Percentiles rank a stretch among this genome's conserved stretches.
Conservation (phyloP, 2,113 vertebrate genomes). For the Oostethus manadensis region DNA sequence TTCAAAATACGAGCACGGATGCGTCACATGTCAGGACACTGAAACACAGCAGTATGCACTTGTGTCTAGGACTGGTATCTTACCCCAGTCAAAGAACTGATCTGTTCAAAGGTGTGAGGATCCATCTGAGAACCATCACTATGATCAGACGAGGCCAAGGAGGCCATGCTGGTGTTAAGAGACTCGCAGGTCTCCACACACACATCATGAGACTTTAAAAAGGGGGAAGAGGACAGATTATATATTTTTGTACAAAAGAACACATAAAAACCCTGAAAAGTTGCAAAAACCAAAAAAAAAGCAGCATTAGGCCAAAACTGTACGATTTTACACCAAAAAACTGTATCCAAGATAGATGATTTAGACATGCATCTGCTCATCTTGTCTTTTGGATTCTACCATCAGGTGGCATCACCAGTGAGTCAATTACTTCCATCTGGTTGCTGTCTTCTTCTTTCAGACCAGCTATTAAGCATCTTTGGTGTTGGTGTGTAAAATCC, state of each 20-base stretch:
- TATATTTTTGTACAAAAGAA: constrained; percentile 12
- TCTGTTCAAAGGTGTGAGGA: constrained; percentile 40
- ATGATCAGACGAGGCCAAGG: constrained; percentile 46
- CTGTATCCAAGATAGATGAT: too few species aligned
- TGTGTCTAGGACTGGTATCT: constrained; percentile 28
- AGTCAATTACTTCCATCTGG: too few species aligned
- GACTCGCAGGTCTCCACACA: constrained; percentile 59
- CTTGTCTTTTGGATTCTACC: too few species aligned
- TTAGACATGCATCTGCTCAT: too few species aligned
- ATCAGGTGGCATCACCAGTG: too few species aligned
- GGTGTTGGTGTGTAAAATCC: too few species aligned
- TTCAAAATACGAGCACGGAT: constrained; percentile 6
- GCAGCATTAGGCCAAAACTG: not conserved
- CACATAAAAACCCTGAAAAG: not conserved
- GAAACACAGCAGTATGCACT: constrained; percentile 27
- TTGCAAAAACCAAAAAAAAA: not conserved
- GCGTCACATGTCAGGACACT: constrained; percentile 10
- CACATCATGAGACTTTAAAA: constrained; percentile 40
- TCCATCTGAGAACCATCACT: constrained; percentile 41
- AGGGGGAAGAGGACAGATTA: constrained; percentile 26
- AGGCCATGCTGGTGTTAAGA: constrained; percentile 51
- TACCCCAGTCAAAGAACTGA: constrained; percentile 59
- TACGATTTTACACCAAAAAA: not conserved
- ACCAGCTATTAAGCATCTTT: too few species aligned
- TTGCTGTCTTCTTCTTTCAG: too few species aligned